Evolutionary conservation across 2,113 vertebrate species (phyloP).

Genomic region (Tyrannus savana): DNA sequence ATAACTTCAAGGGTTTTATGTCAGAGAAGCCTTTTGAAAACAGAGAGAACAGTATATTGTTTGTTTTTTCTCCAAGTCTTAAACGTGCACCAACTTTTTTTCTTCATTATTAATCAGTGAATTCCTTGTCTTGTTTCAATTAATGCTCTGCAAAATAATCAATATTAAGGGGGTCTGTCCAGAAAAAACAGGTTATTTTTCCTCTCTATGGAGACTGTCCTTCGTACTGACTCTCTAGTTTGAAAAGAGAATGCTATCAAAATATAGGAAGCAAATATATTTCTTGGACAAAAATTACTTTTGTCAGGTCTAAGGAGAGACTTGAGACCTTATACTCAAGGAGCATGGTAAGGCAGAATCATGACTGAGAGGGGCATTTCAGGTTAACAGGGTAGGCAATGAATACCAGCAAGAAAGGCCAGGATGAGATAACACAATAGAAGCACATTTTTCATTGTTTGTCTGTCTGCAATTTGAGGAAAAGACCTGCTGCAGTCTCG

Average conservation of each 20-base stretch:
- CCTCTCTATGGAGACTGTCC: neutral
- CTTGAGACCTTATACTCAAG: neutral
- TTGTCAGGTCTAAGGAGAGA: neutral
- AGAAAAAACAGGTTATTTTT: neutral
- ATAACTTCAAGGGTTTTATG: neutral
- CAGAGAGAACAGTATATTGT: neutral
- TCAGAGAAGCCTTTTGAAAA: neutral
- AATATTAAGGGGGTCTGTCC: neutral
- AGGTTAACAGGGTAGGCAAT: neutral
- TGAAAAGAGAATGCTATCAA: neutral
- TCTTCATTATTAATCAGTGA: neutral
- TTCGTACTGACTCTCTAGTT: neutral
- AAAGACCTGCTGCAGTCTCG: neutral
- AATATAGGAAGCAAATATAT: neutral
- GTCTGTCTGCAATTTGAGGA: neutral
- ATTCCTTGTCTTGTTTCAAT: neutral
- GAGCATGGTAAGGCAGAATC: neutral
- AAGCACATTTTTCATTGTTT: neutral
- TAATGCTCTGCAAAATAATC: neutral
- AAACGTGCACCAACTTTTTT: neutral
- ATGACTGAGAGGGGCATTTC: neutral
- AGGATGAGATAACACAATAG: neutral
- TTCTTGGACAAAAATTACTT: neutral
- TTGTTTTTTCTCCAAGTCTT: neutral
- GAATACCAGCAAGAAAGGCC: neutral